A percentile compares a stretch with the other conserved stretches of the same genome.
phyloP scores from a whole-genome alignment of 2,113 vertebrate genomes.

The Seriola rivoliana region DNA sequence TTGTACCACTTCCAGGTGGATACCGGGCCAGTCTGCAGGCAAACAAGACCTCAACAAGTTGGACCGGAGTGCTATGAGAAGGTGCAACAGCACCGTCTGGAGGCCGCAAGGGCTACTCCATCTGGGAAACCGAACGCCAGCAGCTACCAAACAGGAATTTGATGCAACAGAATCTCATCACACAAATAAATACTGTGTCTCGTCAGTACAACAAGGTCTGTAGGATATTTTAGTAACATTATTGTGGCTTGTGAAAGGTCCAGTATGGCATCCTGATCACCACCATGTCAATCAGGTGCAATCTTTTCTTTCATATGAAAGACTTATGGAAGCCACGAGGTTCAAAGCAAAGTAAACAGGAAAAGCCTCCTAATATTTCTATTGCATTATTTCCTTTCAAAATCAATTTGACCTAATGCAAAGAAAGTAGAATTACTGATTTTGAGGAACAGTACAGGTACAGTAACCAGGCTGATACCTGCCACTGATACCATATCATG shows the following conservation, averaged over 20 bases:
- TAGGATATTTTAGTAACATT: background rate
- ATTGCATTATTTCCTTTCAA: background rate
- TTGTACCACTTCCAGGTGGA: slow-evolving; percentile 82
- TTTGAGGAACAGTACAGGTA: background rate
- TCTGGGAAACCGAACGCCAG: background rate
- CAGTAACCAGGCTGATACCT: background rate
- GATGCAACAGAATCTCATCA: background rate
- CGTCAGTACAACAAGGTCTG: background rate
- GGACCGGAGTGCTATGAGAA: background rate
- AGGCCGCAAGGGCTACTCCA: slow-evolving; percentile 28
- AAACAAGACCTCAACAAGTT: slow-evolving; percentile 21
- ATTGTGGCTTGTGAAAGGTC: too few species aligned
- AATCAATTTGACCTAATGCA: background rate
- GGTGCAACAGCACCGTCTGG: slow-evolving; percentile 53
- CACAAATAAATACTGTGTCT: background rate
- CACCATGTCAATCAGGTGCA: too few species aligned
- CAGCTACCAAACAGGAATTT: background rate
- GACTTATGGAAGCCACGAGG: background rate
- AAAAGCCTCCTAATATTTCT: background rate
- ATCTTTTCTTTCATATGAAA: too few species aligned
- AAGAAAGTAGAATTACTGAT: background rate
- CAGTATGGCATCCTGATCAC: too few species aligned
- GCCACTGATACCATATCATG: too few species aligned
- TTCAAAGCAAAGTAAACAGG: background rate
- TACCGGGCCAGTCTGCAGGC: slow-evolving; percentile 33